Conservation (phyloP, 2,888 invertebrate genomes). For the Agrochola lychnidis region DNA sequence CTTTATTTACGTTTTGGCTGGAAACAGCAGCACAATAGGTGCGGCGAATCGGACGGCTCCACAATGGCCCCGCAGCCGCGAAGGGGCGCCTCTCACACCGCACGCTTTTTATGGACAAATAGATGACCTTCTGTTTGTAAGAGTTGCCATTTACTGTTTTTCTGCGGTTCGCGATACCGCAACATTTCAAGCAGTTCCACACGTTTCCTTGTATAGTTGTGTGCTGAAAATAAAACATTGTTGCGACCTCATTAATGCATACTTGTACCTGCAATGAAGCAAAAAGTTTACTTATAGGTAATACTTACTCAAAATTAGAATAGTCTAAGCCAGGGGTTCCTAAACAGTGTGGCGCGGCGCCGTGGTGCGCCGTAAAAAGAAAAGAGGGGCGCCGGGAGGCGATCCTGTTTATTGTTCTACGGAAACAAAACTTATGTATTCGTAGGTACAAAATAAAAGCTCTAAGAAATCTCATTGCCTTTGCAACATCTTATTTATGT, state of each 20-base stretch:
- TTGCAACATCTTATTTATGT: no score
- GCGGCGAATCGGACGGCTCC: conserved; percentile 83
- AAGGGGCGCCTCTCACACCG: conserved; percentile 65
- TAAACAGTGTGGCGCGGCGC: no score
- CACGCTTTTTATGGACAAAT: conserved; percentile 76
- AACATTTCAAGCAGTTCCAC: neutral
- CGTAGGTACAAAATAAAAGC: no score
- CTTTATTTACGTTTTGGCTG: conserved; percentile 90
- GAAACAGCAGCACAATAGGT: conserved; percentile 87
- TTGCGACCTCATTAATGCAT: conserved; percentile 2
- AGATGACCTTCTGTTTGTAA: conserved; percentile 79
- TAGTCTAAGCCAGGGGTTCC: no score
- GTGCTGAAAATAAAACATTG: neutral
- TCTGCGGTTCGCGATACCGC: conserved; percentile 39
- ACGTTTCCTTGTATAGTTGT: neutral
- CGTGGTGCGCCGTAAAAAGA: no score
- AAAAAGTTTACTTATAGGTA: neutral
- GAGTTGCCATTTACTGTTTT: conserved; percentile 48
- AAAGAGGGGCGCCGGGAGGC: no score
- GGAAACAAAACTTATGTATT: no score
- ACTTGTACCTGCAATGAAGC: conserved; percentile 5
- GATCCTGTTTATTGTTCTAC: no score
- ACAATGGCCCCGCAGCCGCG: conserved; percentile 76
- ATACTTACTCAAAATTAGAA: conserved; percentile 2
- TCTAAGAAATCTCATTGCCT: no score